phyloP scores from a whole-genome alignment of 2,888 invertebrate genomes.

The Chymomyza procnemis region DNA sequence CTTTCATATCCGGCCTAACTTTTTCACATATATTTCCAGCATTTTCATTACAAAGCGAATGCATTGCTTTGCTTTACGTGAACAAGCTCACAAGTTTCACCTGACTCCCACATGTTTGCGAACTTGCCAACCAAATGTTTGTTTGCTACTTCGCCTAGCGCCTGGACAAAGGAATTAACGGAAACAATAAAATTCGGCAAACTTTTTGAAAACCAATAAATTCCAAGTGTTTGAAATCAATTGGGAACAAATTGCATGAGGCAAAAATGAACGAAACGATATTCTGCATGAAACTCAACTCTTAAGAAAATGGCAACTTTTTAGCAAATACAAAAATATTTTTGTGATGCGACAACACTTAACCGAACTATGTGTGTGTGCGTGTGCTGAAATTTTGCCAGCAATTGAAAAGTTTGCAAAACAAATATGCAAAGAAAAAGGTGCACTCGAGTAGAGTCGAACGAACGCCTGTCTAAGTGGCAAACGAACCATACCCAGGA shows the following conservation, averaged over 20 bases:
- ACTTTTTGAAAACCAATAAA: conserved; percentile 69
- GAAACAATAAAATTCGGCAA: conserved; percentile 69
- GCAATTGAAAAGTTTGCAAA: conserved; percentile 64
- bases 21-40: conserved; percentile 44
- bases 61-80: conserved; percentile 1
- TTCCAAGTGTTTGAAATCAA: conserved; percentile 69
- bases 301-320: conserved; percentile 21
- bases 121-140: conserved; percentile 9
- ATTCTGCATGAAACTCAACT: conserved; percentile 12
- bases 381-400: conserved; percentile 45
- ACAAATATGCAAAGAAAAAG: conserved; percentile 70
- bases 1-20: conserved; percentile 55
- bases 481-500: conserved; percentile 1
- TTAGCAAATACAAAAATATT: neutral
- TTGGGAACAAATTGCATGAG: conserved; percentile 67
- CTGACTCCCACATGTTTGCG: neutral
- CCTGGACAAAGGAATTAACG: conserved; percentile 72
- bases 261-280: conserved; percentile 44
- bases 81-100: neutral
- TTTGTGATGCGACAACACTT: neutral
- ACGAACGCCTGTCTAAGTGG: conserved; percentile 44
- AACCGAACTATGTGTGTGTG: conserved; percentile 31
- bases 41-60: conserved; percentile 40
- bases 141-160: conserved; percentile 10
- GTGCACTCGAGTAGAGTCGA: conserved; percentile 45